Conservation (phyloP, 2,888 invertebrate genomes). For the Dryobotodes eremita region DNA sequence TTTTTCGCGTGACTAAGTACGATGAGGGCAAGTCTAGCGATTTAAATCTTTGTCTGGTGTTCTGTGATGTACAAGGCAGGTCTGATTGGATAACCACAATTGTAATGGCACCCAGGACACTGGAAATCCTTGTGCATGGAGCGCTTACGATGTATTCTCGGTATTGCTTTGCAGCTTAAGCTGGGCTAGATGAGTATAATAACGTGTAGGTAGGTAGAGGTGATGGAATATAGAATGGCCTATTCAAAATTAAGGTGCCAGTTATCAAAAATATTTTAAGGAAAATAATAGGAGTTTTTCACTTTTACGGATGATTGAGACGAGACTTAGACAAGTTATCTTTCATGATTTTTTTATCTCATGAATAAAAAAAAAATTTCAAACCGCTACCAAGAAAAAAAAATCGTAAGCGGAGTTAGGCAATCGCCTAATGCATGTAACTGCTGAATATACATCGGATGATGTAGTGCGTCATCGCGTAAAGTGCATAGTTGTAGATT, state of each 20-base stretch:
- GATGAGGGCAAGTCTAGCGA: conserved; percentile 5
- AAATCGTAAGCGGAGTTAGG: too few relatives aligned
- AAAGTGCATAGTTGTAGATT: too few relatives aligned
- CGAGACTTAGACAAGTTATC: too few relatives aligned
- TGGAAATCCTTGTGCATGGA: conserved; percentile 44
- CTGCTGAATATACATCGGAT: too few relatives aligned
- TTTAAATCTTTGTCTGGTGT: conserved; percentile 11
- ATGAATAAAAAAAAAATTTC: too few relatives aligned
- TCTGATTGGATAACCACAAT: conserved; percentile 61
- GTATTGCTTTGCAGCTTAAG: neutral
- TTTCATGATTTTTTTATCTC: neutral
- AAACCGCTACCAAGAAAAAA: too few relatives aligned
- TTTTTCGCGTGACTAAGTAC: neutral
- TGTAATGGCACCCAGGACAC: conserved; percentile 30
- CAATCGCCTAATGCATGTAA: too few relatives aligned
- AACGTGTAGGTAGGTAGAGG: neutral
- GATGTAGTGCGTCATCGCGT: too few relatives aligned
- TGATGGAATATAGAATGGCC: neutral
- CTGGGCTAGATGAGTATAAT: too few relatives aligned
- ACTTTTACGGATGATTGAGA: neutral
- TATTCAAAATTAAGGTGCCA: neutral
- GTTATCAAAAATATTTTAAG: neutral
- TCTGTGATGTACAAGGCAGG: conserved; percentile 51
- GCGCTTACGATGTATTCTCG: conserved; percentile 18
- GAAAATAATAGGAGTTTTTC: neutral